Conservation (phyloP, 2,113 vertebrate species). For the Vimba vimba region DNA sequence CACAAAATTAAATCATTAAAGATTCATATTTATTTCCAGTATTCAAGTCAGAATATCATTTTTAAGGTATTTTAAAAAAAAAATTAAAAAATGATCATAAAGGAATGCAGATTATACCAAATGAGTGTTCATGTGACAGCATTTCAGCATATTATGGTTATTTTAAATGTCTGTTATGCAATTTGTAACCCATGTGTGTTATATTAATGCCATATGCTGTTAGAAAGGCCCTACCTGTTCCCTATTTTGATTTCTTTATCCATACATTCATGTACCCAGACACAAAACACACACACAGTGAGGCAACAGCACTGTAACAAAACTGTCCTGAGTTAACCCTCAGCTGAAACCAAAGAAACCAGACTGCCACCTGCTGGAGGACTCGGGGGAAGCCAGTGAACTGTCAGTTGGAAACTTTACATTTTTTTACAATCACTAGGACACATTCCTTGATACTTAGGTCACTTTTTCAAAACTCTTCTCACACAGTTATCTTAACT, state of each 20-base stretch:
- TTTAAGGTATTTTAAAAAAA: no score
- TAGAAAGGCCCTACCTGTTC: neutral
- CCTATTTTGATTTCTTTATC: neutral
- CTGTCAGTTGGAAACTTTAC: neutral
- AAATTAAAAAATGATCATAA: no score
- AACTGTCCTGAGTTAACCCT: constrained; percentile 40
- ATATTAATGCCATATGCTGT: neutral
- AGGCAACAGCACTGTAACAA: constrained; percentile 49
- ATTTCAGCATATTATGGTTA: neutral
- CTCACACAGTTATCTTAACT: no score
- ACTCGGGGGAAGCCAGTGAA: neutral
- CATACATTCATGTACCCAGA: constrained; percentile 10
- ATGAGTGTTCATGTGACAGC: neutral
- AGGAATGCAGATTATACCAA: neutral
- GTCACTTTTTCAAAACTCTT: no score
- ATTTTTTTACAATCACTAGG: no score
- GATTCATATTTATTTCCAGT: neutral
- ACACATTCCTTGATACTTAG: no score
- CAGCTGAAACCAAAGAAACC: constrained; percentile 13
- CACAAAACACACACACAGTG: neutral
- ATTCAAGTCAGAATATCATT: neutral
- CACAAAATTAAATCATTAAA: neutral
- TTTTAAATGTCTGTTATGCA: neutral
- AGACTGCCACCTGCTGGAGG: constrained; percentile 43
- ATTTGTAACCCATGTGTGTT: neutral